Conservation (phyloP, 2,888 invertebrate species). For the Trichogramma evanescens region DNA sequence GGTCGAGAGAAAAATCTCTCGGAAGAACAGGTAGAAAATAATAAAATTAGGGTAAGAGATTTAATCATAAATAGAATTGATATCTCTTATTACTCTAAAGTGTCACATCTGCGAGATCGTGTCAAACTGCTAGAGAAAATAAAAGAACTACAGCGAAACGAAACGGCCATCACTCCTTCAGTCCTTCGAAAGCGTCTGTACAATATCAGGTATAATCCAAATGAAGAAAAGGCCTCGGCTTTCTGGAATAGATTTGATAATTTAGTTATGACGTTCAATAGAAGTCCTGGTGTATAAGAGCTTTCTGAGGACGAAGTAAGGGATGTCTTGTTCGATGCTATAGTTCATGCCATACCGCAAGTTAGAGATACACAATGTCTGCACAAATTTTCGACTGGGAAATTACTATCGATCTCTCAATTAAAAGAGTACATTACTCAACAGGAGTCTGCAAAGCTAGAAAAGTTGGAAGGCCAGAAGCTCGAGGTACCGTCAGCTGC, state of each 20-base stretch:
- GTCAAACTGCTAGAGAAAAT: neutral
- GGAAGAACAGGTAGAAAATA: too few species aligned
- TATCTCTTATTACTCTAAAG: too few species aligned
- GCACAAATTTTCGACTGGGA: neutral
- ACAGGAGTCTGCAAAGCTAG: too few species aligned
- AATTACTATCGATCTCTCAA: too few species aligned
- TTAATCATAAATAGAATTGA: too few species aligned
- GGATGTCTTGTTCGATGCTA: neutral
- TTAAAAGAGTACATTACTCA: too few species aligned
- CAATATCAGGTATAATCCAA: neutral
- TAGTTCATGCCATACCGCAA: neutral
- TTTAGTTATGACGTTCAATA: conserved; percentile 18
- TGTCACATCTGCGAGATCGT: neutral
- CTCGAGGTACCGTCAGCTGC: too few species aligned
- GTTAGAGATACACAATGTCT: neutral
- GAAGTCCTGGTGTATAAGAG: neutral
- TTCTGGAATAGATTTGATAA: neutral
- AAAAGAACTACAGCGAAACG: neutral
- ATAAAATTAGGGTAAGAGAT: too few species aligned
- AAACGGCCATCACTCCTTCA: neutral
- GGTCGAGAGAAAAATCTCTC: too few species aligned
- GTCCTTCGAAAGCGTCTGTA: neutral
- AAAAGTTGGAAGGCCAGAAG: too few species aligned
- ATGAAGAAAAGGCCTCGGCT: neutral
- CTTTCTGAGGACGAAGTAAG: neutral